Evolutionary conservation across 2,888 invertebrate species (phyloP).

Genomic region (Pachymerium ferrugineum): DNA sequence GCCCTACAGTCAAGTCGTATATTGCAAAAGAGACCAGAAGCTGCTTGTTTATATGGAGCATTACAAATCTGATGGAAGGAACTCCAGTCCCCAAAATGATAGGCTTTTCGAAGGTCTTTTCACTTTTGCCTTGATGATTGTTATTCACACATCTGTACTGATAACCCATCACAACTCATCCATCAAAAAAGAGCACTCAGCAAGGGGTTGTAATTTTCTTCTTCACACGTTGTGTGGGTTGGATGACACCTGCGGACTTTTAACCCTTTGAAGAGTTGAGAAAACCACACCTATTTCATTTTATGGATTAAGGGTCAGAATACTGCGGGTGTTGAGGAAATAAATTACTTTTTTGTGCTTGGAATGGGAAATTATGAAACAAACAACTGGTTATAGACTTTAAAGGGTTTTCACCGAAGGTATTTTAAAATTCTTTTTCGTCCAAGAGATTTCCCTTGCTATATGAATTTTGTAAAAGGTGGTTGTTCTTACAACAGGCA

Average conservation of each 20-base stretch:
- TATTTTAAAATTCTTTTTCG: no score
- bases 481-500: no score
- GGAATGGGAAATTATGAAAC: no score
- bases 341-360: no score
- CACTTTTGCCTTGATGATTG: not conserved
- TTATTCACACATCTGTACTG: not conserved
- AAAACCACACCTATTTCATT: not conserved
- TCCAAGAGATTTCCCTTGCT: no score
- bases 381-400: no score
- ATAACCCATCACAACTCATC: not conserved
- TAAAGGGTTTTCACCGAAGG: no score
- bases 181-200: not conserved
- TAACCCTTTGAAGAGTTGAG: not conserved
- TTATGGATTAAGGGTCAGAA: not conserved
- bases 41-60: not conserved
- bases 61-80: conserved; percentile 9
- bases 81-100: not conserved
- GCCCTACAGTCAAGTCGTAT: conserved; percentile 14
- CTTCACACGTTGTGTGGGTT: not conserved
- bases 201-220: not conserved
- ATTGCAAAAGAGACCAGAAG: conserved; percentile 12
- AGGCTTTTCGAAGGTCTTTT: not conserved
- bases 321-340: not conserved
- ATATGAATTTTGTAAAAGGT: no score
- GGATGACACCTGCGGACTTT: not conserved